Evolutionary conservation across 2,113 vertebrate genomes (phyloP).

Genomic region (Limanda limanda): DNA sequence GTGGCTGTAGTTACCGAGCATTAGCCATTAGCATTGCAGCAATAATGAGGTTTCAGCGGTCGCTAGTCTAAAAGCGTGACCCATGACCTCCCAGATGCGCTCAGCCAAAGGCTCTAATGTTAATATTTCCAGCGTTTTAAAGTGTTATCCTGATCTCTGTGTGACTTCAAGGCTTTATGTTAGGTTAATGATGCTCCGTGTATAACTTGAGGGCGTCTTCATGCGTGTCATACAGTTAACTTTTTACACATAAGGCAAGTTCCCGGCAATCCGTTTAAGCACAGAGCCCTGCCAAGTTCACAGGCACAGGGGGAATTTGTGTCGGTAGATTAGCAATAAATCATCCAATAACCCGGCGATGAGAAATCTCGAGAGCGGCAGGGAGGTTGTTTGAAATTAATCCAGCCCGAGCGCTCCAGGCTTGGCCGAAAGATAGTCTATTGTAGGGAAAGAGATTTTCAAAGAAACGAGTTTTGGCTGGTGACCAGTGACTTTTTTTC

Average conservation of each 20-base stretch:
- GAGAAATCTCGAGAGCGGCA: constrained; percentile 66
- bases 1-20: constrained; percentile 51
- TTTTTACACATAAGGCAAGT: constrained; percentile 54
- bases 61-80: constrained; percentile 51
- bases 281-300: constrained; percentile 73
- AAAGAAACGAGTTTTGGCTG: constrained; percentile 73
- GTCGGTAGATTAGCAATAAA: constrained; percentile 81
- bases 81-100: constrained; percentile 53
- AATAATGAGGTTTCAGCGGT: constrained; percentile 61
- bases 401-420: constrained; percentile 66
- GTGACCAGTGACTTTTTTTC: constrained; percentile 68
- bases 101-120: constrained; percentile 44
- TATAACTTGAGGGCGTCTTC: constrained; percentile 43
- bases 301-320: constrained; percentile 74
- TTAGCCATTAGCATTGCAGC: constrained; percentile 65
- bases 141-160: constrained; percentile 25
- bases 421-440: constrained; percentile 64
- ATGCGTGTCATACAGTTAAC: constrained; percentile 54
- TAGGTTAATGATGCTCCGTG: constrained; percentile 46
- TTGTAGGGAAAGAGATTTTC: constrained; percentile 70
- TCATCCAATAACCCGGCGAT: constrained; percentile 76
- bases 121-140: constrained; percentile 34
- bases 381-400: constrained; percentile 69
- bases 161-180: constrained; percentile 34
- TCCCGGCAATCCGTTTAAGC: constrained; percentile 73